Evolutionary conservation across 2,113 vertebrate genomes (phyloP), one percentile per base, ranked within the genome.

Genomic region (Indri indri): DNA sequence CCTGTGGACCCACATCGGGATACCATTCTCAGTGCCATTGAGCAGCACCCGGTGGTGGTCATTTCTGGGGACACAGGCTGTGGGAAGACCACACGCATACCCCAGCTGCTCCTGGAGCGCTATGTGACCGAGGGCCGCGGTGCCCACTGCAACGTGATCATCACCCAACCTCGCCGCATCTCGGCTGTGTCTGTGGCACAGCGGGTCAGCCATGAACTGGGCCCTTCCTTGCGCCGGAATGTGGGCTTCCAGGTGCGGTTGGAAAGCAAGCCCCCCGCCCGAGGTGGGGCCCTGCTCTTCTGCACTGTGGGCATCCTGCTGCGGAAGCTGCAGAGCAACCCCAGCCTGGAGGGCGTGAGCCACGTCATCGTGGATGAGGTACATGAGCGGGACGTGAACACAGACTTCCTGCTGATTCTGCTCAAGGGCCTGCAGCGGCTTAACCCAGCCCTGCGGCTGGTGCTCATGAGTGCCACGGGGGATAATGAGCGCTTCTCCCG

Each of bases 311-410:
- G 99, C 3, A 99, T 99, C 96, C 98, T 99, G 79, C 98, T 99
- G 95, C 98, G 98, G 93, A 99, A 99, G 98, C 98, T 99, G 91
- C 99, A 99, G 98, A 98, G 99, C 0, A 99, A 99, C 97, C 99
- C 99, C 7, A 97, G 97, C 57, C 98, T 99, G 95, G 98, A 98
- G 97, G 99, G 99, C 0, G 98, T 99, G 96, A 99, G 99, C 98
- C 99, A 99, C 0, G 99, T 99, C 14, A 98, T 99, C 3, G 99
- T 99, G 63, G 99, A 99, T 0, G 99, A 99, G 98, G 99, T 99
- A 54, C 99, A 99, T 0, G 99, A 99, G 98, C 98, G 99, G 8
- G 99, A 99, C 3, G 99, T 99, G 71, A 99, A 99, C 99, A 99
- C 99, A 0, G 99, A 99, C 98, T 99, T 99, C 98, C 99, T 99